These are phyloP conservation scores for Tor tambroides DNA, from an alignment of 2,113 vertebrate species.

Conservation along the genomic window DNA sequence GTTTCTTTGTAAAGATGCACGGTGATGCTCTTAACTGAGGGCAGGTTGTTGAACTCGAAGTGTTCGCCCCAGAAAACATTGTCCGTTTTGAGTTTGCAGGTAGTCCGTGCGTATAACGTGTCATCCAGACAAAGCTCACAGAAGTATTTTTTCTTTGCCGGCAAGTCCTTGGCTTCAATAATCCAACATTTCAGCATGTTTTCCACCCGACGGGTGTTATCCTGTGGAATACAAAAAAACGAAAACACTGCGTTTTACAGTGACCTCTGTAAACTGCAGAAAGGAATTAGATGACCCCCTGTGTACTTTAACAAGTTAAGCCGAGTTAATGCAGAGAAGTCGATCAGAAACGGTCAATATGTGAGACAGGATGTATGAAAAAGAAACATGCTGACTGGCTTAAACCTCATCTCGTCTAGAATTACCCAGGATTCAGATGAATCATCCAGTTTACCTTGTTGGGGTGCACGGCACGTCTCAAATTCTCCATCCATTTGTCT, in stretches of 20 bases:
- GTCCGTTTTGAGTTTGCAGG: constrained; percentile 95
- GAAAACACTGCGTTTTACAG: neutral
- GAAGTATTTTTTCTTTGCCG: constrained; percentile 95
- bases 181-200: constrained; percentile 95
- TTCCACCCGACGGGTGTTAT: constrained; percentile 94
- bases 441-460: constrained; percentile 82
- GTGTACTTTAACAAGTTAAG: neutral
- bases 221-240: constrained; percentile 68
- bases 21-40: constrained; percentile 82
- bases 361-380: neutral
- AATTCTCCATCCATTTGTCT: constrained; percentile 99
- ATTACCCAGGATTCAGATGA: neutral
- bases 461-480: constrained; percentile 93
- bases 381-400: constrained; percentile 9
- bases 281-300: neutral
- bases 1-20: constrained; percentile 98
- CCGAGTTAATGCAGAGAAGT: neutral
- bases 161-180: constrained; percentile 95
- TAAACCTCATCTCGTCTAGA: neutral
- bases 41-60: constrained; percentile 96
- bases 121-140: constrained; percentile 97
- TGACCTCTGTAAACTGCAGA: neutral
- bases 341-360: neutral
- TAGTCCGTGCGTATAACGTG: constrained; percentile 93
- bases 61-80: constrained; percentile 99